These are phyloP conservation scores for Drosophila auraria DNA, from an alignment of 1,140 invertebrate genomes.

Conservation along the genomic window DNA sequence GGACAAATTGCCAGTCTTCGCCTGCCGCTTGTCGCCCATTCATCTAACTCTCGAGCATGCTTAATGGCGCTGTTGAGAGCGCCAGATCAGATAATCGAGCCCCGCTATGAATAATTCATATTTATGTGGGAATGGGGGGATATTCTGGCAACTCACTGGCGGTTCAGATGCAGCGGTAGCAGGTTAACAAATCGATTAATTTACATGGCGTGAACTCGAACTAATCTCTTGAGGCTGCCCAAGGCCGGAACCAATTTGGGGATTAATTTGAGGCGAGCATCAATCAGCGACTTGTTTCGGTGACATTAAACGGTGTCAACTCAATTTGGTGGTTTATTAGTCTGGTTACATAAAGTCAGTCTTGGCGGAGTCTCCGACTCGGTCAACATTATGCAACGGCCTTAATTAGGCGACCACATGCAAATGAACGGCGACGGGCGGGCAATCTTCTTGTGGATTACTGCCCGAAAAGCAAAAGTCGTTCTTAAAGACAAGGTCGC, in stretches of 20 bases:
- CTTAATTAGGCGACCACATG: constrained; percentile 65
- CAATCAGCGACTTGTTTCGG: constrained; percentile 53
- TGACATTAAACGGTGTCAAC: constrained; percentile 63
- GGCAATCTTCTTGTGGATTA: constrained; percentile 40
- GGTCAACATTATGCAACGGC: constrained; percentile 75
- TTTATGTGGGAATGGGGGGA: constrained; percentile 11
- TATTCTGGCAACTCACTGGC: constrained; percentile 10
- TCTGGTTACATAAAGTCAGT: constrained; percentile 61
- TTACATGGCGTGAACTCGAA: constrained; percentile 15
- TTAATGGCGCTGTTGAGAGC: constrained; percentile 33
- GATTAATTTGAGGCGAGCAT: constrained; percentile 42
- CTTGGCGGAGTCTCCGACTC: constrained; percentile 20
- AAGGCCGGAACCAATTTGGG: constrained; percentile 41
- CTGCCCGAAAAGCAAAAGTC: constrained; percentile 57
- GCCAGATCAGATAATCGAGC: constrained; percentile 25
- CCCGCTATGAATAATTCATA: constrained; percentile 38
- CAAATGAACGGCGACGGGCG: constrained; percentile 51
- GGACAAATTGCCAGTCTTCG: constrained; percentile 16
- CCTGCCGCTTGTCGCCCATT: constrained; percentile 19
- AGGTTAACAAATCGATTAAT: background rate
- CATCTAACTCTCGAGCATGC: background rate
- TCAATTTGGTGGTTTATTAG: constrained; percentile 64
- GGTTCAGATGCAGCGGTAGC: constrained; percentile 4
- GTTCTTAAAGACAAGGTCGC: constrained; percentile 63
- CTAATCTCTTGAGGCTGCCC: constrained; percentile 22